Evolutionary conservation across 1,140 invertebrate species (phyloP).

Genomic region (Pseudomyrmex cubaensis): DNA sequence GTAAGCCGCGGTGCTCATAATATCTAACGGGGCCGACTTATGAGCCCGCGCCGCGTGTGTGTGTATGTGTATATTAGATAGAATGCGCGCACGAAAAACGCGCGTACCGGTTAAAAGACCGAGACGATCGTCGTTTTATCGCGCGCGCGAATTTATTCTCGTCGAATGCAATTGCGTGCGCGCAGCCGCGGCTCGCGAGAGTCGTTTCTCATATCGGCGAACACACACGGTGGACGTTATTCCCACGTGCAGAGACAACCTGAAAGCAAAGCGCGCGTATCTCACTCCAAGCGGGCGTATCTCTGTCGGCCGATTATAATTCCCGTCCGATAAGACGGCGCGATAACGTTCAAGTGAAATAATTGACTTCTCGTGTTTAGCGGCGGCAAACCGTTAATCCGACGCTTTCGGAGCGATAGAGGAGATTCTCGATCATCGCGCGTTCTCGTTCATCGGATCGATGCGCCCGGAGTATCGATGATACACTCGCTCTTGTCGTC

Average conservation of each 20-base stretch:
- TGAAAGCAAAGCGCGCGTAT: background rate
- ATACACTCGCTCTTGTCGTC: background rate
- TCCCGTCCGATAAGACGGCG: conserved; percentile 36
- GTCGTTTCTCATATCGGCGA: conserved; percentile 25
- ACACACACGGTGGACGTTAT: background rate
- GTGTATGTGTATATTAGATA: too few species aligned
- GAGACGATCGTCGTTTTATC: conserved; percentile 16
- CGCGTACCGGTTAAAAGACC: conserved; percentile 1
- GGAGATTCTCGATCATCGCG: background rate
- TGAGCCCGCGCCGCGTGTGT: background rate
- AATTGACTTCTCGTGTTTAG: conserved; percentile 59
- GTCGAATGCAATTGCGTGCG: conserved; percentile 25
- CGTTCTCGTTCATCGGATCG: conserved; percentile 28
- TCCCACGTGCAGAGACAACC: conserved; percentile 31
- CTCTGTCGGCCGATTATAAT: conserved; percentile 32
- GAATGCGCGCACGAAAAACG: background rate
- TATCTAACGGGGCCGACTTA: conserved; percentile 67
- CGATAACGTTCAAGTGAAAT: conserved; percentile 39
- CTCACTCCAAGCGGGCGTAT: background rate
- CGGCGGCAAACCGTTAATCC: conserved; percentile 38
- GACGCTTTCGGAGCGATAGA: conserved; percentile 18
- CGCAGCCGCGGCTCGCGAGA: background rate
- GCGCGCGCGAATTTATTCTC: conserved; percentile 35
- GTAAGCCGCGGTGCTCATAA: conserved; percentile 50
- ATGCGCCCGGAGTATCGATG: conserved; percentile 27